Evolutionary conservation across 2,888 invertebrate genomes (phyloP).

Genomic region (Cephus pygmeus): DNA sequence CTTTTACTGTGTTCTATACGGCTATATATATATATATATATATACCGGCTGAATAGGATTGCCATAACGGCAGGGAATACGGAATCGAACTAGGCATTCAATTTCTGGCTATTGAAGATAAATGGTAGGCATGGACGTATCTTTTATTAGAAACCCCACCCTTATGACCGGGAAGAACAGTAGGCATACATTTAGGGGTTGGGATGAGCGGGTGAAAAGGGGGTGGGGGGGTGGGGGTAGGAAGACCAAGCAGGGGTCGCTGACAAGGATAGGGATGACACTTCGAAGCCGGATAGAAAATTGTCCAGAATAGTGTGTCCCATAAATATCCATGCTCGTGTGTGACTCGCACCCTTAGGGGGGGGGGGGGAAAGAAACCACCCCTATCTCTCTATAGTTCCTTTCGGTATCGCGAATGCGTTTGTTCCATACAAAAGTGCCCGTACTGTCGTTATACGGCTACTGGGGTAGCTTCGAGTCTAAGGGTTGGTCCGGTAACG

Average conservation of each 20-base stretch:
- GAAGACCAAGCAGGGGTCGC: background rate
- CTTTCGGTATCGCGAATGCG: background rate
- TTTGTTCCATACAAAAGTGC: background rate
- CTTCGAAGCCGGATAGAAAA: slow-evolving; percentile 17
- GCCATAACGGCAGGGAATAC: background rate
- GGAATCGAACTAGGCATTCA: slow-evolving; percentile 1
- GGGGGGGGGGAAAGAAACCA: background rate
- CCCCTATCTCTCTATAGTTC: background rate
- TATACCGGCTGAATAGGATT: background rate
- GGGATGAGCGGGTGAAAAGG: background rate
- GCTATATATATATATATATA: background rate
- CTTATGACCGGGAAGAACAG: background rate
- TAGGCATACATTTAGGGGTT: background rate
- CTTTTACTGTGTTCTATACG: no score
- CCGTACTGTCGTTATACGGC: background rate
- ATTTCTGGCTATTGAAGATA: slow-evolving; percentile 4
- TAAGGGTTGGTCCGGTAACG: background rate
- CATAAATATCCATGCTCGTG: slow-evolving; percentile 13
- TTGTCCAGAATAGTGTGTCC: slow-evolving; percentile 20
- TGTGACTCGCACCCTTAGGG: background rate
- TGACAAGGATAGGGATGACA: background rate
- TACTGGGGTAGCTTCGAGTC: background rate
- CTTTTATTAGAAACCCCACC: background rate
- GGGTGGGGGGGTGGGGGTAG: no score
- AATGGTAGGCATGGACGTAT: slow-evolving; percentile 3